Evolutionary conservation across 2,888 invertebrate genomes (phyloP).

Genomic region (Chalcosyrphus nemorum): DNA sequence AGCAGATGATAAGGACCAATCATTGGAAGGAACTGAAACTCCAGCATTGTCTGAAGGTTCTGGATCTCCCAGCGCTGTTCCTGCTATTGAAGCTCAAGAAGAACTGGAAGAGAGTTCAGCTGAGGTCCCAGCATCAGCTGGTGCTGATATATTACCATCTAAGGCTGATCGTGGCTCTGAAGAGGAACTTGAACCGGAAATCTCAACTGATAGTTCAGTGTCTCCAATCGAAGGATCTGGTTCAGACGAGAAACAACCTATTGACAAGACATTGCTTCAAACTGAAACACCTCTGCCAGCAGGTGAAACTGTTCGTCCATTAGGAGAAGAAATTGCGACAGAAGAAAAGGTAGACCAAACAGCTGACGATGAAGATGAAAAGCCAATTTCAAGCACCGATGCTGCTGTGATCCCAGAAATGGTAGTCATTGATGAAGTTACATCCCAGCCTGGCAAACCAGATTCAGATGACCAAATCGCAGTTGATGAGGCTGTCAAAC

Average conservation of each 20-base stretch:
- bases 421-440: constrained; percentile 26
- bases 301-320: constrained; percentile 15
- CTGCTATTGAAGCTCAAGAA: not conserved
- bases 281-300: constrained; percentile 28
- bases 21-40: not conserved
- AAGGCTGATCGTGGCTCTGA: constrained; percentile 13
- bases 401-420: not conserved
- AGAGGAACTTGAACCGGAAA: constrained; percentile 1
- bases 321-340: constrained; percentile 20
- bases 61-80: not conserved
- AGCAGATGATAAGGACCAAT: not conserved
- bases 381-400: constrained; percentile 50
- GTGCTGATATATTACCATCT: not conserved
- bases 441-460: constrained; percentile 38
- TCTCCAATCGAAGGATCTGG: not conserved
- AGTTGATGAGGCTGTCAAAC: constrained; percentile 22
- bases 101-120: not conserved
- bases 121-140: not conserved
- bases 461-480: constrained; percentile 72
- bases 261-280: constrained; percentile 29
- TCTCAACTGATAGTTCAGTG: not conserved
- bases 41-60: not conserved
- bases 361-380: constrained; percentile 46
- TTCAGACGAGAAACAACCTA: not conserved
- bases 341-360: constrained; percentile 5